Conservation (phyloP, 2,888 invertebrate genomes). For the Parascotia fuliginaria region DNA sequence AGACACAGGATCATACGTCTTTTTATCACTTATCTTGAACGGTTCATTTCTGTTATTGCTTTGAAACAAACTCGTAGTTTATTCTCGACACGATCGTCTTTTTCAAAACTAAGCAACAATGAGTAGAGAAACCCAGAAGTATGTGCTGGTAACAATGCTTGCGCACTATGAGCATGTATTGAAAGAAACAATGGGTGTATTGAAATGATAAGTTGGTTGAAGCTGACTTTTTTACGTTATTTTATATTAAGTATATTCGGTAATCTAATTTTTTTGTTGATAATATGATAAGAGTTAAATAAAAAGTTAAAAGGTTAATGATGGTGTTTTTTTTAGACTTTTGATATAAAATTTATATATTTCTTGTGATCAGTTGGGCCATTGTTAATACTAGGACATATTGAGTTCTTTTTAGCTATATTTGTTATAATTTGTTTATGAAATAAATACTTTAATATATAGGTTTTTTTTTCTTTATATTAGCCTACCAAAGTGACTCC, state of each 20-base stretch:
- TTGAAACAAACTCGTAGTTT: background rate
- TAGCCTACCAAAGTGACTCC: too few species aligned
- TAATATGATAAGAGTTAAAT: background rate
- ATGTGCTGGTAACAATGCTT: constrained; percentile 46
- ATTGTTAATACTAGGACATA: too few species aligned
- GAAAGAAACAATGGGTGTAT: constrained; percentile 55
- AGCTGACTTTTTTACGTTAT: constrained; percentile 16
- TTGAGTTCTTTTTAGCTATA: too few species aligned
- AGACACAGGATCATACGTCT: background rate
- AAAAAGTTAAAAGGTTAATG: too few species aligned
- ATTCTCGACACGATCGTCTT: constrained; percentile 4
- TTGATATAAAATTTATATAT: too few species aligned
- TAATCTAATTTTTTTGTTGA: background rate
- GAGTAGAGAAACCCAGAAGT: constrained; percentile 15
- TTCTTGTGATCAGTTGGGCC: too few species aligned
- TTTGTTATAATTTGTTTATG: too few species aligned
- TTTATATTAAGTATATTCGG: constrained; percentile 7
- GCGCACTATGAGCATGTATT: constrained; percentile 41
- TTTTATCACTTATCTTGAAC: background rate
- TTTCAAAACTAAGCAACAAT: constrained; percentile 27
- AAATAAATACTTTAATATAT: too few species aligned
- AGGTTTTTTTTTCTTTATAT: too few species aligned
- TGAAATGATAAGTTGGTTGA: constrained; percentile 57
- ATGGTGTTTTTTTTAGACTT: too few species aligned
- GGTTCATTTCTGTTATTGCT: background rate